Evolutionary conservation across 1,140 invertebrate genomes (phyloP).

Genomic region (Meloidogyne exigua): DNA sequence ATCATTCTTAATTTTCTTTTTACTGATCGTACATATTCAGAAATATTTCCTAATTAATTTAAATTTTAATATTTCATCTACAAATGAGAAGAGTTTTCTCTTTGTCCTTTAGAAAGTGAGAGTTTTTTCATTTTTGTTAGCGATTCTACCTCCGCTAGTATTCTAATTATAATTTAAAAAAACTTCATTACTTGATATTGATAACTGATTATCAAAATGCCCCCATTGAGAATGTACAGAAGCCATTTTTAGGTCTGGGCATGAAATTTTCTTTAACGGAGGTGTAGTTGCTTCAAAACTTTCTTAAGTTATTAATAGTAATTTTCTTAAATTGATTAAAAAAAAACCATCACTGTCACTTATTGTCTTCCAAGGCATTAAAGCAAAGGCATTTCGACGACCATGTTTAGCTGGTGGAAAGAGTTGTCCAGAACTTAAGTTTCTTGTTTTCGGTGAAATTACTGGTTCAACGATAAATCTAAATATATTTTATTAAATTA

Average conservation of each 20-base stretch:
- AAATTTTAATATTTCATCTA: too few species aligned
- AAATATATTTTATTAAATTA: background rate
- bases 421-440: slow-evolving; percentile 7
- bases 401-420: background rate
- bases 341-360: slow-evolving; percentile 6
- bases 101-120: too few species aligned
- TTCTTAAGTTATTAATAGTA: background rate
- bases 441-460: background rate
- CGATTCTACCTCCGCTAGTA: too few species aligned
- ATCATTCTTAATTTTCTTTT: slow-evolving; percentile 51
- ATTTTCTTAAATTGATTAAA: background rate
- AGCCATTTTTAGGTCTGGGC: slow-evolving; percentile 19
- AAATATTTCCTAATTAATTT: slow-evolving; percentile 45
- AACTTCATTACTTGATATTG: slow-evolving; percentile 42
- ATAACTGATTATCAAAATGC: slow-evolving; percentile 39
- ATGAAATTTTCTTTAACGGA: slow-evolving; percentile 14
- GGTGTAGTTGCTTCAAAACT: background rate
- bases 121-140: too few species aligned
- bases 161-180: too few species aligned
- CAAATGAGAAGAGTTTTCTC: too few species aligned
- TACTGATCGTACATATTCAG: slow-evolving; percentile 55
- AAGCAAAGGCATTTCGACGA: slow-evolving; percentile 33
- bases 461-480: slow-evolving; percentile 37
- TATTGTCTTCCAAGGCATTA: slow-evolving; percentile 8
- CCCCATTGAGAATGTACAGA: slow-evolving; percentile 9